phyloP scores from a whole-genome alignment of 2,113 vertebrate species.

The Rhipidura dahli region DNA sequence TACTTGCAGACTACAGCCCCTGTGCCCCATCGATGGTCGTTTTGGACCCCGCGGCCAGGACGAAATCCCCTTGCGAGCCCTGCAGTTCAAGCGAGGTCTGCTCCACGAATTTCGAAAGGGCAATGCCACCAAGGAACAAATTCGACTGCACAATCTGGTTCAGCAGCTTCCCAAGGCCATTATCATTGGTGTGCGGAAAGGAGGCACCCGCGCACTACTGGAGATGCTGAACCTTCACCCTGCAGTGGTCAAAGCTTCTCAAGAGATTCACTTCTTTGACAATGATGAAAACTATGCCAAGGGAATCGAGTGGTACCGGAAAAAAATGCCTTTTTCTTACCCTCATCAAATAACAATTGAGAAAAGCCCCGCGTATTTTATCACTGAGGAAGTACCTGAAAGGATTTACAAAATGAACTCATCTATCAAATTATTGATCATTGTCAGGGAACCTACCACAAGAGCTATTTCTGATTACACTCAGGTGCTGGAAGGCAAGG shows the following conservation, averaged over 20 bases:
- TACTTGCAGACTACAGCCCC: constrained; percentile 83
- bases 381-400: constrained; percentile 94
- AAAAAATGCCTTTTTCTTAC: constrained; percentile 96
- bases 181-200: constrained; percentile 94
- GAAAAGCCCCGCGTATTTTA: constrained; percentile 96
- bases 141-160: constrained; percentile 85
- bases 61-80: constrained; percentile 82
- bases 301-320: constrained; percentile 93
- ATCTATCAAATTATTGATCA: constrained; percentile 93
- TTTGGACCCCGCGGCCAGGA: constrained; percentile 70
- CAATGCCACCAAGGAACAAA: constrained; percentile 87
- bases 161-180: constrained; percentile 94
- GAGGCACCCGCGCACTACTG: constrained; percentile 90
- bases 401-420: constrained; percentile 98
- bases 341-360: constrained; percentile 96
- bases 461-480: constrained; percentile 96
- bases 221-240: constrained; percentile 98
- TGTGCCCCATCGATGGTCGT: constrained; percentile 86
- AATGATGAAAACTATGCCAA: constrained; percentile 93
- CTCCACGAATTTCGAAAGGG: constrained; percentile 87
- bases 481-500: constrained; percentile 94
- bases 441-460: constrained; percentile 93
- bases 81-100: constrained; percentile 88
- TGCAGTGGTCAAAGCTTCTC: constrained; percentile 93
- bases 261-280: constrained; percentile 98